Conservation (phyloP, 1,140 invertebrate genomes). For the Euwallacea similis region DNA sequence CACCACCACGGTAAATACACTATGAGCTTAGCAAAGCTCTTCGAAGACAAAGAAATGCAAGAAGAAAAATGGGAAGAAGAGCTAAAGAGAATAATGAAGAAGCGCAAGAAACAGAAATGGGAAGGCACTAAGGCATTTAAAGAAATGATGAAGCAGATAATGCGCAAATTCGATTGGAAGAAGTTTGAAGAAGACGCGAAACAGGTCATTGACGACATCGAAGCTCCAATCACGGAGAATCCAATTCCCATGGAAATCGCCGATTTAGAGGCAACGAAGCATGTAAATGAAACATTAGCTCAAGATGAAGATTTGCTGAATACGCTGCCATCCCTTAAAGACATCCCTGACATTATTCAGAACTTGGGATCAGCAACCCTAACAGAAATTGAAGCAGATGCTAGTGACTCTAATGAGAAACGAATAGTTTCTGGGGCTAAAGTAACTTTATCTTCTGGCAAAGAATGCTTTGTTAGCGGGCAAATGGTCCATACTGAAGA, state of each 20-base stretch:
- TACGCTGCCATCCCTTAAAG: slow-evolving; percentile 63
- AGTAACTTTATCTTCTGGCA: slow-evolving; percentile 53
- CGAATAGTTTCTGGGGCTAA: slow-evolving; percentile 50
- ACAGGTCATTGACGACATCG: slow-evolving; percentile 56
- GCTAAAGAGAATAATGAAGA: slow-evolving; percentile 49
- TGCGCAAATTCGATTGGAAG: slow-evolving; percentile 66
- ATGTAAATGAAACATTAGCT: slow-evolving; percentile 59
- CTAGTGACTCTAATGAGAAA: slow-evolving; percentile 49
- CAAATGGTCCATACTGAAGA: slow-evolving; percentile 70
- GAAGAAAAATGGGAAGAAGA: slow-evolving; percentile 61
- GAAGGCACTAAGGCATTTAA: slow-evolving; percentile 58
- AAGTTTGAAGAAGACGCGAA: slow-evolving; percentile 61
- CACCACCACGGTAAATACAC: slow-evolving; percentile 59
- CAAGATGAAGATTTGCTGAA: slow-evolving; percentile 56
- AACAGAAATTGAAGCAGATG: slow-evolving; percentile 60
- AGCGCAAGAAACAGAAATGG: slow-evolving; percentile 53
- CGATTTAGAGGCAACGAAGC: slow-evolving; percentile 60
- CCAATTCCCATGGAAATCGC: slow-evolving; percentile 56
- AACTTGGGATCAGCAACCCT: slow-evolving; percentile 64
- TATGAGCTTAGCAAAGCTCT: slow-evolving; percentile 69
- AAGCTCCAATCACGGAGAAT: slow-evolving; percentile 47
- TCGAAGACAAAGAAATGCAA: slow-evolving; percentile 73
- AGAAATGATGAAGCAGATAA: slow-evolving; percentile 61
- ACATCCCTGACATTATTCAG: slow-evolving; percentile 65
- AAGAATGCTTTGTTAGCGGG: slow-evolving; percentile 64